phyloP scores from a whole-genome alignment of 2,888 invertebrate genomes.

The Craniophora ligustri region DNA sequence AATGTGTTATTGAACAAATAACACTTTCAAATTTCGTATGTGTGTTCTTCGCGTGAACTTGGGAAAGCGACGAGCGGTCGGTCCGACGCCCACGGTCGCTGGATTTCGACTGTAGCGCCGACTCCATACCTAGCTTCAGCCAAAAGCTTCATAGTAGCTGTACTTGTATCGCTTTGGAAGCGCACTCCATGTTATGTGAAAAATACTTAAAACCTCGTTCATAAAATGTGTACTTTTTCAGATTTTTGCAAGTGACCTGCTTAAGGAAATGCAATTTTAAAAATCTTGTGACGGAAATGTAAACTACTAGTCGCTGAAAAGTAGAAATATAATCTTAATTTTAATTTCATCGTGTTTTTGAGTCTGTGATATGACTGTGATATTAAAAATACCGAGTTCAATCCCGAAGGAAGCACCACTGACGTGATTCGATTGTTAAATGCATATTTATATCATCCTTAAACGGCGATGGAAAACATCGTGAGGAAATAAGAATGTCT shows the following conservation, averaged over 20 bases:
- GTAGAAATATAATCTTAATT: no score
- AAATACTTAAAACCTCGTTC: conserved; percentile 10
- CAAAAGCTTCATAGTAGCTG: conserved; percentile 25
- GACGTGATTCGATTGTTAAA: no score
- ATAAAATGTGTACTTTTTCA: conserved; percentile 2
- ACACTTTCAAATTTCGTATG: conserved; percentile 27
- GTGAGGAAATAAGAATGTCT: no score
- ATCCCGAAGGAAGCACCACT: no score
- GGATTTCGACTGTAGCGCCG: conserved; percentile 39
- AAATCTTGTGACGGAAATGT: not conserved
- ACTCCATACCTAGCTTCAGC: conserved; percentile 9
- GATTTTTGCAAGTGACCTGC: not conserved
- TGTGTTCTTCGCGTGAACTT: conserved; percentile 35
- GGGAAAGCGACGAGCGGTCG: conserved; percentile 33
- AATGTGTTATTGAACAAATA: not conserved
- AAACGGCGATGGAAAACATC: no score
- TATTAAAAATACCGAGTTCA: no score
- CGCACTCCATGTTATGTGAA: conserved; percentile 12
- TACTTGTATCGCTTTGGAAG: conserved; percentile 28
- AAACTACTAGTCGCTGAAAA: not conserved
- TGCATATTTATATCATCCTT: no score
- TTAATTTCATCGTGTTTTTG: no score
- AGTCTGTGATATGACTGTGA: no score
- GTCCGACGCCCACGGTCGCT: conserved; percentile 41
- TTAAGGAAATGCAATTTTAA: not conserved